Base-by-base conservation (phyloP, 2,888 invertebrate genomes). In the Ectemnius lituratus region DNA sequence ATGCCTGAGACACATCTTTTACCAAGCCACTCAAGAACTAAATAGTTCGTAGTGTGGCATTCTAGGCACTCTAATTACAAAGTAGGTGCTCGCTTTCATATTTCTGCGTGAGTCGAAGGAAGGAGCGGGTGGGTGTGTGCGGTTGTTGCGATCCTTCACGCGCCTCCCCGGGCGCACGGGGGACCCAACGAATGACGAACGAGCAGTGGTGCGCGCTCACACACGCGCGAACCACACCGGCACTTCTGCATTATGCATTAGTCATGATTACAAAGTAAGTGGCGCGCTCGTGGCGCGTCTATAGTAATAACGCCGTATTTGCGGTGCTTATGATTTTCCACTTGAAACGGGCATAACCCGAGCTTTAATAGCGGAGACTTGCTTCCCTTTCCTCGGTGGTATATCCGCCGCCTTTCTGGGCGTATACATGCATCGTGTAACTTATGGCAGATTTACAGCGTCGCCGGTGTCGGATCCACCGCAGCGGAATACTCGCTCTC, bases 231-330 rank as follows among this genome's bases (percentile, higher is more conserved):
- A 72, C 49, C 23, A 63, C 59, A 63, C 63, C 57, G 68, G 20
- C 62, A 61, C 83, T 85, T 82, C 85, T 87, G 84, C 86, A 87
- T 87, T 85, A 87, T 87, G 87, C 87, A 88, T 88, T 82, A 87
- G 87, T 87, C 88, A 87, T 87, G 87, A 87, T 87, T 87, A 87
- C 87, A 87, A 87, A 87, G 87, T 87, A 86, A 87, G 86, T 88
- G 87, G 88, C 85, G 83, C 84, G 81, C 84, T 83, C 80, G 83
- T 81, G 82, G 79, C 82, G 81, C 85, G 83, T 85, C 82, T 81
- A 83, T 81, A 79, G 87, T 85, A 85, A 87, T 87, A 87, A 87
- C 87, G 84, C 86, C 84, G 86, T 85, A 84, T 87, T 84, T 86
- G 85, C 85, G 85, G 86, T 85, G 84, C 87, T 87, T 87, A 86